These are phyloP conservation scores for Holotrichia oblita DNA, from an alignment of 1,140 invertebrate species.

Conservation along the genomic window DNA sequence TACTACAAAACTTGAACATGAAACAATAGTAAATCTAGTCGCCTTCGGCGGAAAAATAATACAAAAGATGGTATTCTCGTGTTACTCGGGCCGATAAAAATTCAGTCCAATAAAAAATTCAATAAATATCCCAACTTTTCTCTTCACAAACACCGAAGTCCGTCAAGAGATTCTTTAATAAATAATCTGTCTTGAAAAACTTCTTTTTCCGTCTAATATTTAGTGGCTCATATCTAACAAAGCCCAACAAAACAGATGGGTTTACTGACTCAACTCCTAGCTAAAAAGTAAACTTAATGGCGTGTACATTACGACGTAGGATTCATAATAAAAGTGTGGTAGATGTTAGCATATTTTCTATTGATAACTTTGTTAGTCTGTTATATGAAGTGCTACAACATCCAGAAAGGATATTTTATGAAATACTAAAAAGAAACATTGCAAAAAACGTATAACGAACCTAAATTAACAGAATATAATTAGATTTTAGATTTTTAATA, in stretches of 20 bases:
- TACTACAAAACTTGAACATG: background rate
- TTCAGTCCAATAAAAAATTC: background rate
- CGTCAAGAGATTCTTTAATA: background rate
- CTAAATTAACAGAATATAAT: too few relatives aligned
- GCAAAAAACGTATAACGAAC: too few relatives aligned
- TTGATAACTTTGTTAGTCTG: too few relatives aligned
- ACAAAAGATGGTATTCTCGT: constrained; percentile 12
- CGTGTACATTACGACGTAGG: too few relatives aligned
- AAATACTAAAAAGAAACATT: too few relatives aligned
- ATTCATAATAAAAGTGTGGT: too few relatives aligned
- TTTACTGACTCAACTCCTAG: background rate
- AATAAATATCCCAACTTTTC: constrained; percentile 16
- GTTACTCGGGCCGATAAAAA: background rate
- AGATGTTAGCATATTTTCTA: too few relatives aligned
- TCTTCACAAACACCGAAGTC: background rate
- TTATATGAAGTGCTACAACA: too few relatives aligned
- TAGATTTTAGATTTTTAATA: too few relatives aligned
- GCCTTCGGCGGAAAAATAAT: background rate
- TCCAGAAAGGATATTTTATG: too few relatives aligned
- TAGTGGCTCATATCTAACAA: constrained; percentile 3
- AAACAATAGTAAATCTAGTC: constrained; percentile 2
- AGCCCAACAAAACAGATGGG: background rate
- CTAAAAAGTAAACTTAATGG: background rate
- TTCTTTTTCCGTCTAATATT: background rate
- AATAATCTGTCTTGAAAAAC: background rate